Base-by-base conservation (phyloP, 2,113 vertebrate species). In the Perca fluviatilis region DNA sequence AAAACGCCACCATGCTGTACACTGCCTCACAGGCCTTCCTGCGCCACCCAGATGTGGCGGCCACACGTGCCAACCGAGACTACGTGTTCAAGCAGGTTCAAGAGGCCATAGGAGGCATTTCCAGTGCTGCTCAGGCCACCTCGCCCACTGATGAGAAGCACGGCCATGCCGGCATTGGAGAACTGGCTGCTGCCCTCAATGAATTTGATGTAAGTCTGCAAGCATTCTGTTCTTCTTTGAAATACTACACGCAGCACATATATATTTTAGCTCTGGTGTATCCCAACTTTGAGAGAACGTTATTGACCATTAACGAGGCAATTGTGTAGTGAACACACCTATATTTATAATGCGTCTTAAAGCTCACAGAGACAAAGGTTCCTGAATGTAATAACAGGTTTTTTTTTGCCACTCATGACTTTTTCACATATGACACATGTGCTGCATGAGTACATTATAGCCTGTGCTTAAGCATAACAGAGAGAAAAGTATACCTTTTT, bases 11-110 rank as follows among this genome's bases (percentile, higher is more conserved):
- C 0, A 99, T 99, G 98, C 30, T 99, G 64, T 99, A 99, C 82
- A 99, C 98, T 0, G 98, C 98, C 18, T 99, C 98, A 0, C 98
- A 99, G 88, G 98, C 98, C 0, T 99, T 97, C 79, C 97, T 99
- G 73, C 98, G 98, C 57, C 98, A 99, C 85, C 98, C 98, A 1
- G 98, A 99, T 0, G 98, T 99, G 1, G 98, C 98, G 0, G 98
- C 98, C 60, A 99, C 98, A 0, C 95, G 98, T 49, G 98, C 98
- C 90, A 99, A 99, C 93, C 93, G 98, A 11, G 98, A 99, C 90
- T 99, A 99, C 0, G 98, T 99, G 82, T 99, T 99, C 94, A 99
- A 99, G 79, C 98, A 99, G 91, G 98, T 99, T 16, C 98, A 99
- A 91, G 98, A 99, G 79, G 98, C 98, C 8, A 98, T 99, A 2